Conservation (phyloP, 2,113 vertebrate species). For the Periophthalmodon schlosseri region DNA sequence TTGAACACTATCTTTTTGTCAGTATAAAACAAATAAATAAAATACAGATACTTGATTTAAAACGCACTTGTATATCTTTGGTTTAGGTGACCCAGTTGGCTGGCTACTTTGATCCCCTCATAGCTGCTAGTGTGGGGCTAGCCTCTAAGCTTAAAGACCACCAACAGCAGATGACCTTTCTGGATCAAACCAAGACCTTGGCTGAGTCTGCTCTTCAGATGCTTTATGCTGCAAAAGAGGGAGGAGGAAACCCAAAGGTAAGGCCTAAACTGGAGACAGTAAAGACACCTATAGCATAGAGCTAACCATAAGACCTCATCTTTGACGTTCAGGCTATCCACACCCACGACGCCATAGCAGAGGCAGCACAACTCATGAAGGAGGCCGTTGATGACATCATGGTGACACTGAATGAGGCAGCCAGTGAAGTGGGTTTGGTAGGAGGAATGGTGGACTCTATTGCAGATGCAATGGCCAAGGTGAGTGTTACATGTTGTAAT, state of each 20-base stretch:
- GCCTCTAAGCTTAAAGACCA: conserved; percentile 92
- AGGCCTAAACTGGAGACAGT: neutral
- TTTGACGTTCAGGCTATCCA: conserved; percentile 82
- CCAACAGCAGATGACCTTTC: conserved; percentile 96
- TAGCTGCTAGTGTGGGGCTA: conserved; percentile 87
- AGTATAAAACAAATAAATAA: neutral
- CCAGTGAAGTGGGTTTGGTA: conserved; percentile 97
- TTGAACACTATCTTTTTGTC: neutral
- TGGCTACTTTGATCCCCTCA: conserved; percentile 93
- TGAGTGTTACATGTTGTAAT: conserved; percentile 58
- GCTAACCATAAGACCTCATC: conserved; percentile 1
- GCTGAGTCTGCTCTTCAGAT: conserved; percentile 97
- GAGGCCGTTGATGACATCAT: conserved; percentile 98
- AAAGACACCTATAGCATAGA: neutral
- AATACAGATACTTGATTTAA: neutral
- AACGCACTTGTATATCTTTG: neutral
- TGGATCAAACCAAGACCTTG: conserved; percentile 97
- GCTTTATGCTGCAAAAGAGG: conserved; percentile 97
- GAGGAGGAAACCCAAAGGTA: conserved; percentile 98
- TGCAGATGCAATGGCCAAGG: conserved; percentile 94
- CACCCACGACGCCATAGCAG: conserved; percentile 93
- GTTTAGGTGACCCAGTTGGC: conserved; percentile 91
- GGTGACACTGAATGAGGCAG: conserved; percentile 95
- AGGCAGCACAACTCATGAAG: conserved; percentile 94
- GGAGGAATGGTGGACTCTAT: conserved; percentile 97